These are phyloP conservation scores for Apis mellifera DNA, from an alignment of 1,140 invertebrate species.

Conservation along the genomic window Amel_HAv3.1 CM009942.2:10037501-10038000, in stretches of 20 bases:
- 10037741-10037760: slow-evolving; percentile 61
- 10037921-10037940: slow-evolving; percentile 28
- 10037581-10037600: slow-evolving; percentile 12
- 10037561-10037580: background rate
- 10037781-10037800: background rate
- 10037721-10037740: slow-evolving; percentile 65
- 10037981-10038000: slow-evolving; percentile 32
- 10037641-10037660: slow-evolving; percentile 35
- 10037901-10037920: slow-evolving; percentile 39
- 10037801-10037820: slow-evolving; percentile 27
- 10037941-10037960: slow-evolving; percentile 52
- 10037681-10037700: slow-evolving; percentile 74
- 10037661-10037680: slow-evolving; percentile 69
- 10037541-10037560: background rate
- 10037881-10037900: slow-evolving; percentile 24
- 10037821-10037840: slow-evolving; percentile 12
- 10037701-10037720: slow-evolving; percentile 70
- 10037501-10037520: background rate
- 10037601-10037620: slow-evolving; percentile 8
- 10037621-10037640: background rate
- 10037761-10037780: slow-evolving; percentile 57
- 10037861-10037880: slow-evolving; percentile 22
- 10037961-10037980: slow-evolving; percentile 8
- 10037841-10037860: slow-evolving; percentile 36
- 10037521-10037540: background rate